These are phyloP conservation scores for Diadromus collaris DNA, from an alignment of 2,888 invertebrate genomes.

Conservation along the genomic window DNA sequence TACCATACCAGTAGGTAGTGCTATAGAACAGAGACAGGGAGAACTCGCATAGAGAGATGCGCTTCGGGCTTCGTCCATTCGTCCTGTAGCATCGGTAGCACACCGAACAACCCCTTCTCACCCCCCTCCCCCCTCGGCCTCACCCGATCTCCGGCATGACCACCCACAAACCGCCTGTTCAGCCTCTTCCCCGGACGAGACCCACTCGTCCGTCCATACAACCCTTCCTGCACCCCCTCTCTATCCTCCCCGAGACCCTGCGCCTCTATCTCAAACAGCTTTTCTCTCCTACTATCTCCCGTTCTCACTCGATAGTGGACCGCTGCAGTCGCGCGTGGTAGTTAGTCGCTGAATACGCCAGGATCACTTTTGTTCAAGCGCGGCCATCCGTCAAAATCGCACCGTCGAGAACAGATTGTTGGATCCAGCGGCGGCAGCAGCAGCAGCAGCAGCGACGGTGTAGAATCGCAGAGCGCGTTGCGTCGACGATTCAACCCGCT, in stretches of 20 bases:
- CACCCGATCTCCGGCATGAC: constrained; percentile 44
- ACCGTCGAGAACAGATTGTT: constrained; percentile 61
- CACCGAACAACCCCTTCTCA: constrained; percentile 34
- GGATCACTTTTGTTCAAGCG: constrained; percentile 69
- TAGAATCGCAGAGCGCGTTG: constrained; percentile 40
- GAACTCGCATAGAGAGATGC: constrained; percentile 47
- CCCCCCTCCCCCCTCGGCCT: background rate
- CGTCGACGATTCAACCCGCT: constrained; percentile 53
- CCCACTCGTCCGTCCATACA: constrained; percentile 50
- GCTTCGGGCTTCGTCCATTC: constrained; percentile 70
- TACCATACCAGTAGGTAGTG: constrained; percentile 58
- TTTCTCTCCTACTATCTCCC: constrained; percentile 22
- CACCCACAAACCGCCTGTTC: constrained; percentile 43
- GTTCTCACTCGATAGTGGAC: constrained; percentile 35
- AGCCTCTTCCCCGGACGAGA: constrained; percentile 49
- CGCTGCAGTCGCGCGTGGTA: constrained; percentile 49
- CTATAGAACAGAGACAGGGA: constrained; percentile 22
- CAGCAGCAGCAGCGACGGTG: constrained; percentile 8
- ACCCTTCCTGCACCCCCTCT: constrained; percentile 27
- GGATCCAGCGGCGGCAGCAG: constrained; percentile 26
- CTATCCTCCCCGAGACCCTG: constrained; percentile 8
- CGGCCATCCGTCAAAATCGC: constrained; percentile 70
- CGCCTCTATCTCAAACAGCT: constrained; percentile 37
- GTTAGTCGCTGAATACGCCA: constrained; percentile 64
- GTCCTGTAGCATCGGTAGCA: constrained; percentile 57